Evolutionary conservation across 2,888 invertebrate genomes (phyloP).

Genomic region (Sinohyriopsis cumingii): DNA sequence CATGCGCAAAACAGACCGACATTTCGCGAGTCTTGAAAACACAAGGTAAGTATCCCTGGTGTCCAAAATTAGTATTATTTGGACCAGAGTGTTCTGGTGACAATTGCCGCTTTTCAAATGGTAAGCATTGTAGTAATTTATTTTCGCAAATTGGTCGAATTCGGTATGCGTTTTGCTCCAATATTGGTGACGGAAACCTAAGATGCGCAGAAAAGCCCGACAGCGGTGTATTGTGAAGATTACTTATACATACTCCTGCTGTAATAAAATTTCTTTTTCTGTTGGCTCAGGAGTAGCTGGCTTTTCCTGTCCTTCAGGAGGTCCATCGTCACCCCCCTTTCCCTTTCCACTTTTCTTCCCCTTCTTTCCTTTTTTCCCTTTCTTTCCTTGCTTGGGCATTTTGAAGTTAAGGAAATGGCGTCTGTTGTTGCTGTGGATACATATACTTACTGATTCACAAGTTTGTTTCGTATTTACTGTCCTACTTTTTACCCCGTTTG

Average conservation of each 20-base stretch:
- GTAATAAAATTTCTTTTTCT: constrained; percentile 65
- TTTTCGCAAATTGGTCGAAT: too few species aligned
- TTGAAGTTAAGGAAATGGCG: constrained; percentile 24
- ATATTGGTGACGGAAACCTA: too few species aligned
- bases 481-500: too few species aligned
- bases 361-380: constrained; percentile 57
- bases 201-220: too few species aligned
- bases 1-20: too few species aligned
- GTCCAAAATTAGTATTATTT: too few species aligned
- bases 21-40: too few species aligned
- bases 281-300: constrained; percentile 59
- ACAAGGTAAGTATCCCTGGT: too few species aligned
- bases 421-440: constrained; percentile 29
- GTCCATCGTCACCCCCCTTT: constrained; percentile 45
- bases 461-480: constrained; percentile 6
- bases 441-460: neutral
- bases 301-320: constrained; percentile 38
- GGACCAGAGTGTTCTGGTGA: too few species aligned
- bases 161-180: too few species aligned
- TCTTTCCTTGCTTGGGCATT: constrained; percentile 39
- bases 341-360: constrained; percentile 52
- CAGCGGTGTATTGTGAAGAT: neutral
- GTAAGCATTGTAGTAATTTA: too few species aligned
- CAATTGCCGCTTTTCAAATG: too few species aligned
- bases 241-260: constrained; percentile 59